These are phyloP conservation scores for Meta bourneti DNA, from an alignment of 2,888 invertebrate genomes.

Conservation along the genomic window DNA sequence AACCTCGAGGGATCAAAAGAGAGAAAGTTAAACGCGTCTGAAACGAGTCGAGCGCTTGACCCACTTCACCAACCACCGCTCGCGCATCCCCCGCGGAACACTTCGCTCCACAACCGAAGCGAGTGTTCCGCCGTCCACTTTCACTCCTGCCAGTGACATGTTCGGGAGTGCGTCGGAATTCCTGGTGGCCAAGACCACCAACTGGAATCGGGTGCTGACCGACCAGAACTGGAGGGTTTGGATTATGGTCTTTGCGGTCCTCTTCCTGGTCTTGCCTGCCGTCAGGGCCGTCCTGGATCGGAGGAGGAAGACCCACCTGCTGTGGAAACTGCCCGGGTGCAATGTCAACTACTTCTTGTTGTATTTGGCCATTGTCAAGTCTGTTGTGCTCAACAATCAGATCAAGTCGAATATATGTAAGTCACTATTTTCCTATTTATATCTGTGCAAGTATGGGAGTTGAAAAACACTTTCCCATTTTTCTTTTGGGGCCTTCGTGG, in stretches of 20 bases:
- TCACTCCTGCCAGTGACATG: not conserved
- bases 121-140: not conserved
- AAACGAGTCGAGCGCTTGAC: conserved; percentile 5
- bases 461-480: not conserved
- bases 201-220: conserved; percentile 6
- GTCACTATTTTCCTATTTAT: not conserved
- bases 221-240: conserved; percentile 40
- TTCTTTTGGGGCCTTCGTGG: too few relatives aligned
- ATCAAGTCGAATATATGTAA: conserved; percentile 73
- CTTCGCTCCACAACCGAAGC: conserved; percentile 1
- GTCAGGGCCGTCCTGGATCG: not conserved
- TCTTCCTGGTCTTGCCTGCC: conserved; percentile 8
- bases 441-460: not conserved
- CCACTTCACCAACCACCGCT: not conserved
- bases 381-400: conserved; percentile 57
- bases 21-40: conserved; percentile 1
- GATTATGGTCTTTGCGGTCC: not conserved
- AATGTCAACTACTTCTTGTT: conserved; percentile 66
- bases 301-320: conserved; percentile 36
- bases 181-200: conserved; percentile 16
- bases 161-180: conserved; percentile 37
- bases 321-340: conserved; percentile 72
- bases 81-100: not conserved
- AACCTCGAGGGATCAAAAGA: conserved; percentile 18
- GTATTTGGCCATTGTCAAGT: conserved; percentile 49